Conservation (phyloP, 2,113 vertebrate genomes). For the Semicossyphus pulcher region DNA sequence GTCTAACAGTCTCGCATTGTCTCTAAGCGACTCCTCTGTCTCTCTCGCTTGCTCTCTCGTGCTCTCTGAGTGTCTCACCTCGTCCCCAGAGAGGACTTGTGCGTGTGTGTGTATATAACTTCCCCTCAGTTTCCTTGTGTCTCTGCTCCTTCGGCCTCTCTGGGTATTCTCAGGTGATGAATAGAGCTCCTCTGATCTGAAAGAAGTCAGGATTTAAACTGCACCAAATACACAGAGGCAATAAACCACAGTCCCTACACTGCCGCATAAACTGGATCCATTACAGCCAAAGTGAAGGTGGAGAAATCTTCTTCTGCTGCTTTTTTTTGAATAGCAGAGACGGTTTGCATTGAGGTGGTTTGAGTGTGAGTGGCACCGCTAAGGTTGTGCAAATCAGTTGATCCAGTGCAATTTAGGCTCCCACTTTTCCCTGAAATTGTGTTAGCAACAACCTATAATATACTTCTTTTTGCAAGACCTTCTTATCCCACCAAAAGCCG, state of each 20-base stretch:
- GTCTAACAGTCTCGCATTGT: background rate
- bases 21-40: background rate
- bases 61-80: background rate
- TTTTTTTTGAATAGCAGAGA: conserved; percentile 8
- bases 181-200: conserved; percentile 29
- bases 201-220: conserved; percentile 36
- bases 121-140: background rate
- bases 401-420: background rate
- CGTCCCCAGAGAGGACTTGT: conserved; percentile 21
- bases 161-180: conserved; percentile 28
- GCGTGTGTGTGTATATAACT: conserved; percentile 17
- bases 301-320: background rate
- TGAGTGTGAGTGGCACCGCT: background rate
- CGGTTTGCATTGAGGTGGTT: background rate
- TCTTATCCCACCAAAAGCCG: background rate
- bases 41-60: background rate
- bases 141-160: conserved; percentile 22
- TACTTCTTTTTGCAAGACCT: background rate
- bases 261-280: conserved; percentile 21
- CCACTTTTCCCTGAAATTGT: background rate
- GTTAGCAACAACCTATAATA: background rate
- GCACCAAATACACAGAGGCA: conserved; percentile 27
- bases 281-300: background rate
- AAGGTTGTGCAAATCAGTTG: background rate
- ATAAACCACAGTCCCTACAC: conserved; percentile 8